Percentiles rank a stretch among this genome's conserved stretches.
Evolutionary conservation across 2,113 vertebrate species (phyloP).

Genomic region (Hylia prasina): DNA sequence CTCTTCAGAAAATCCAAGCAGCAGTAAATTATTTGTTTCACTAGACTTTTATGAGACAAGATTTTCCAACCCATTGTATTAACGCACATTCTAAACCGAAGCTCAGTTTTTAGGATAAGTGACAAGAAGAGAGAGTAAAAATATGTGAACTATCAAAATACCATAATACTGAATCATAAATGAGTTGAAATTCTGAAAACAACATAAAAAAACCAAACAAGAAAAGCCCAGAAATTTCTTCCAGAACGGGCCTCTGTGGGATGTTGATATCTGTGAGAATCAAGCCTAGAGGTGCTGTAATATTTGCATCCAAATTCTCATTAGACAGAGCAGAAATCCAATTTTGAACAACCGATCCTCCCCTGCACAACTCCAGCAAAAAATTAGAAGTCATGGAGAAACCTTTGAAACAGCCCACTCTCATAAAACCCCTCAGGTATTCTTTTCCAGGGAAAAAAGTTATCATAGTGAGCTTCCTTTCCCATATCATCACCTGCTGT

Average conservation of each 20-base stretch:
- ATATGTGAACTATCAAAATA: not conserved
- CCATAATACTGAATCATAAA: not conserved
- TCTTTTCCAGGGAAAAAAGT: not conserved
- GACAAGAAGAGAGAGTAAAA: not conserved
- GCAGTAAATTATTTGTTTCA: not conserved
- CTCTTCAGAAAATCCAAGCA: not conserved
- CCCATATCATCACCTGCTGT: not conserved
- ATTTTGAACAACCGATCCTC: not conserved
- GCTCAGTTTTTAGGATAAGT: not conserved
- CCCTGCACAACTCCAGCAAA: not conserved
- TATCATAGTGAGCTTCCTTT: not conserved
- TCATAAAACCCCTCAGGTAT: not conserved
- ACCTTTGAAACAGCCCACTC: not conserved
- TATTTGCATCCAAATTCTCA: not conserved
- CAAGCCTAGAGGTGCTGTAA: not conserved
- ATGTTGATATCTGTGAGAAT: not conserved
- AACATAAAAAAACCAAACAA: not conserved
- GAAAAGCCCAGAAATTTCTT: not conserved
- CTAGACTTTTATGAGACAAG: not conserved
- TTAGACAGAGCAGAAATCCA: not conserved
- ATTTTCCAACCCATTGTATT: not conserved
- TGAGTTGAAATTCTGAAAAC: not conserved
- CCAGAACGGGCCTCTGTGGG: not conserved
- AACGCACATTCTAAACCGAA: not conserved
- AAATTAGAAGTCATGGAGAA: not conserved